A percentile compares a stretch with the other conserved stretches of the same genome.
Evolutionary conservation across 2,888 invertebrate genomes (phyloP).

Genomic region (Eupithecia dodoneata): DNA sequence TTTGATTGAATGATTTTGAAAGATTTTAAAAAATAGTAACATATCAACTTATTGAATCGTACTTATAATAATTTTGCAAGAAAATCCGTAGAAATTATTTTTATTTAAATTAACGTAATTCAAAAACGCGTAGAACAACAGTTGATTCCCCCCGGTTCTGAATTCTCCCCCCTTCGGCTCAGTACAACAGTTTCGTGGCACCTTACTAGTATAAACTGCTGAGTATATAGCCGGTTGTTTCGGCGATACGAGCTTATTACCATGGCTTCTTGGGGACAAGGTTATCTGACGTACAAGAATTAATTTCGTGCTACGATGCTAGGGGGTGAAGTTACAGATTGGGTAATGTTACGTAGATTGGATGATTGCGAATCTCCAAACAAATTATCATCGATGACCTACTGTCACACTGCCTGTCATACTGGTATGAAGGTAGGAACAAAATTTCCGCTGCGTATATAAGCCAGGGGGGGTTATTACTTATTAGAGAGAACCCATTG

Average conservation of each 20-base stretch:
- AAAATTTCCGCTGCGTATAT: no score
- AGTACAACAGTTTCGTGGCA: not conserved
- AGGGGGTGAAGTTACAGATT: not conserved
- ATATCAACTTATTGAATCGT: not conserved
- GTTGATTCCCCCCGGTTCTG: not conserved
- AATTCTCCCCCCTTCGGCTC: not conserved
- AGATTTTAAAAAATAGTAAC: not conserved
- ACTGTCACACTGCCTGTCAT: no score
- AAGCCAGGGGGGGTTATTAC: no score
- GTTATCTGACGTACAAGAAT: not conserved
- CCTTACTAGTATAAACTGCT: not conserved
- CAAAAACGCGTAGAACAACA: not conserved
- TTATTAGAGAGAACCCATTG: no score
- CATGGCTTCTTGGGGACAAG: slow-evolving; percentile 16
- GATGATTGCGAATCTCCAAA: not conserved
- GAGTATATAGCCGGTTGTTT: not conserved
- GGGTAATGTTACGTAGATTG: not conserved
- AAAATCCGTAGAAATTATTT: not conserved
- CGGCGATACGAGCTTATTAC: slow-evolving; percentile 12
- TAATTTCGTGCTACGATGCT: not conserved
- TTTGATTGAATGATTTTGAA: not conserved
- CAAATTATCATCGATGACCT: not conserved
- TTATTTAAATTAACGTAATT: no score
- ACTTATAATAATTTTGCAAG: not conserved
- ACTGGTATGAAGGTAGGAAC: no score